Percentiles rank a stretch among this genome's conserved stretches.
Evolutionary conservation across 2,797 vertebrate genomes (phyloP).

Genomic region (Cyclopterus lumpus): DNA sequence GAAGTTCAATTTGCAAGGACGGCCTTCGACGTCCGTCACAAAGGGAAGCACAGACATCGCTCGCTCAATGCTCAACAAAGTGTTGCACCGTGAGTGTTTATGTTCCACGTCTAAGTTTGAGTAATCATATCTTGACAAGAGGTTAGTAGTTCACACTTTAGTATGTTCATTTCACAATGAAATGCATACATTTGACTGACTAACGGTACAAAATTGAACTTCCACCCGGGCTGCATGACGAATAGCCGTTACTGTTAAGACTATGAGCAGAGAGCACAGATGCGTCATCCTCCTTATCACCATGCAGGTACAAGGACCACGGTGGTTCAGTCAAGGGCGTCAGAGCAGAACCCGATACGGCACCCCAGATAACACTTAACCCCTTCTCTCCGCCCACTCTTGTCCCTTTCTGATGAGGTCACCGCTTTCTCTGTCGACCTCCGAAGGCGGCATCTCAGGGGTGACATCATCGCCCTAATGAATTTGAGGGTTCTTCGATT

Average conservation of each 20-base stretch:
- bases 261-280: constrained; percentile 52
- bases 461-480: constrained; percentile 57
- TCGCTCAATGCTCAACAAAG: neutral
- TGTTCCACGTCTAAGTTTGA: neutral
- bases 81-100: neutral
- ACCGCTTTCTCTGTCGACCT: constrained; percentile 51
- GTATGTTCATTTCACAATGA: neutral
- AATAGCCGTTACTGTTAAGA: constrained; percentile 55
- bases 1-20: neutral
- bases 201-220: neutral
- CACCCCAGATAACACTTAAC: constrained; percentile 72
- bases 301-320: constrained; percentile 70
- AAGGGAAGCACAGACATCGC: too few species aligned
- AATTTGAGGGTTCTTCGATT: constrained; percentile 29
- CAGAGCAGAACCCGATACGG: constrained; percentile 73
- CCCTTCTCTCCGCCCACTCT: constrained; percentile 41
- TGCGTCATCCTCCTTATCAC: constrained; percentile 75
- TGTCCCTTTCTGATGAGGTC: constrained; percentile 63
- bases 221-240: constrained; percentile 33
- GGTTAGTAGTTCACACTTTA: neutral
- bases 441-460: constrained; percentile 38
- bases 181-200: neutral
- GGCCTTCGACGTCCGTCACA: neutral
- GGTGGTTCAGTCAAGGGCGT: constrained; percentile 71
- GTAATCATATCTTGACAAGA: neutral